Evolutionary conservation across 2,888 invertebrate species (phyloP), one percentile per base, ranked within the genome.

Genomic region (Mythimna impura): DNA sequence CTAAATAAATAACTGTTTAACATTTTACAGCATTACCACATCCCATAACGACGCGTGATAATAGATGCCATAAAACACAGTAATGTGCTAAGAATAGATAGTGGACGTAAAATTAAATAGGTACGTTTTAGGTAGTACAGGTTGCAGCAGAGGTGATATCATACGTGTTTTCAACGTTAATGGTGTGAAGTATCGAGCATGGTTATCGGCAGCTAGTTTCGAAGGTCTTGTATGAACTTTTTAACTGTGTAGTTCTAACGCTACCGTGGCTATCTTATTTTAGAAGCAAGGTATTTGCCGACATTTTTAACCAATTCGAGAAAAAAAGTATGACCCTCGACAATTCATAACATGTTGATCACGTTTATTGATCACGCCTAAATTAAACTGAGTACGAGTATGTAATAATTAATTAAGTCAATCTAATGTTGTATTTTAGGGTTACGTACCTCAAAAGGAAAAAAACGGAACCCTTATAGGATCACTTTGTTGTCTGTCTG

Each of bases 1-100:
- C 92, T 90, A 90, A 92, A 91, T 91, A 93, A 93, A 93, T 91
- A 93, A 92, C 91, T 89, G 89, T 93, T 92, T 87, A 88, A 87
- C 88, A 88, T 91, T 92, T 93, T 90, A 93, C 89, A 86, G 85
- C 90, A 77, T 86, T 73, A 92, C 93, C 93, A 91, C 94, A 94
- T 94, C 94, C 94, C 89, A 93, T 91, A 92, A 91, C 90, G 86
- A 84, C 79, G 84, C 83, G 86, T 91, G 90, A 93, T 93, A 93
- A 92, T 93, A 88, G 89, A 90, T 78, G 68, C 78, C 71, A 80
- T 89, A 93, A 85, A 86, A 78, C 69, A 73, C 70, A 52, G 72
- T 76, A 67, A 76, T 82, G 80, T 73, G 71, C 72, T 81, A 77
- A 75, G 78, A 82, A 85, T 63, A 84, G 76, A 71, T 73, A 76